Evolutionary conservation across 2,797 vertebrate genomes (phyloP).

Genomic region (Petrocephalus schoutedeni): DNA sequence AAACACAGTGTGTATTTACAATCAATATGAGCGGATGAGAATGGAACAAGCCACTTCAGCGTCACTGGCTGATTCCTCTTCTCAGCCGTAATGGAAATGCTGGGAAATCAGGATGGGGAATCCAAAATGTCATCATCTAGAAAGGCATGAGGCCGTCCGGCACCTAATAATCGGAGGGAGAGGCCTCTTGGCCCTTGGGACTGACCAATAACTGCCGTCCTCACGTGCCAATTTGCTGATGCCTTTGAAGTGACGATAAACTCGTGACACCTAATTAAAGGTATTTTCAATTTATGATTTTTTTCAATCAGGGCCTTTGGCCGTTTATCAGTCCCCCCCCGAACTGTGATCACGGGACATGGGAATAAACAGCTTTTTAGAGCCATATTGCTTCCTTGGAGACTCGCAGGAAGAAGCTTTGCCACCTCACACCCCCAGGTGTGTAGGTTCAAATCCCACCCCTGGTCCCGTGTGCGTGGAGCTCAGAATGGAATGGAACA

Average conservation of each 20-base stretch:
- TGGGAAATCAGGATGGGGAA: neutral
- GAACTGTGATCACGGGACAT: neutral
- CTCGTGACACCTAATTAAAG: conserved; percentile 6
- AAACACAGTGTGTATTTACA: neutral
- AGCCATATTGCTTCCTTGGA: neutral
- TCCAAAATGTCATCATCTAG: neutral
- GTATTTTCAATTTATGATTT: neutral
- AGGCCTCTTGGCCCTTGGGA: neutral
- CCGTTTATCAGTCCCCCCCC: neutral
- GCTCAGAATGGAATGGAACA: neutral
- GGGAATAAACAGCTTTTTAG: neutral
- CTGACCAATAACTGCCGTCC: neutral
- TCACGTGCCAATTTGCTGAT: neutral
- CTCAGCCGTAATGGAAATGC: neutral
- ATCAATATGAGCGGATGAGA: neutral
- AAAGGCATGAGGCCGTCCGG: neutral
- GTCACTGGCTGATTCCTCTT: neutral
- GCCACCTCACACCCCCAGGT: neutral
- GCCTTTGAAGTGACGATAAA: neutral
- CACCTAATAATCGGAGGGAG: neutral
- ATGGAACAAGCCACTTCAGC: neutral
- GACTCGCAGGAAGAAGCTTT: neutral
- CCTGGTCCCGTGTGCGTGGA: neutral
- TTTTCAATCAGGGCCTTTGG: neutral
- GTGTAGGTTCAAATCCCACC: neutral